These are phyloP conservation scores for Charadrius vociferus DNA, from an alignment of 2,113 vertebrate species.

Conservation along the genomic window DNA sequence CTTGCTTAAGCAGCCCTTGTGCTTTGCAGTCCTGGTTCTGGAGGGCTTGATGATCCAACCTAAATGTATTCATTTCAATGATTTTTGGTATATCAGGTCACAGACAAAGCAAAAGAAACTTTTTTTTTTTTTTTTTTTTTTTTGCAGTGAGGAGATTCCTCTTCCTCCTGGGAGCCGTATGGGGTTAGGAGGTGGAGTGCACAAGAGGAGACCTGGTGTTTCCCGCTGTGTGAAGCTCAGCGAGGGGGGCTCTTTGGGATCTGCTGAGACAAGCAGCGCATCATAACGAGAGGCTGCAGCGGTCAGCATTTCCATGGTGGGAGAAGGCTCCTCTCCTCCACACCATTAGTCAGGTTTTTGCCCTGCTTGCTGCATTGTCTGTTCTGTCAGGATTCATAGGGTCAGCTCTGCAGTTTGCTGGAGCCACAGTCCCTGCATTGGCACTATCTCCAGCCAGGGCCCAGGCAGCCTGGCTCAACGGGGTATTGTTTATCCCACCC, in stretches of 20 bases:
- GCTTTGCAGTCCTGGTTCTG: neutral
- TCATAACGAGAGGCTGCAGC: neutral
- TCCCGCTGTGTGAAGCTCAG: neutral
- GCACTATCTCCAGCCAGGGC: neutral
- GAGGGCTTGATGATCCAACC: neutral
- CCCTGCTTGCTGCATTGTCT: neutral
- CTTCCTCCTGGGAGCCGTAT: neutral
- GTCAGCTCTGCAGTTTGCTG: neutral
- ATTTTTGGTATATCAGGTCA: neutral
- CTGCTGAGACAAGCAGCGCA: neutral
- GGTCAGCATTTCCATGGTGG: neutral
- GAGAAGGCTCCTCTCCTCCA: neutral
- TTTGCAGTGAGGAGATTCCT: neutral
- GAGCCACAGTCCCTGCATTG: neutral
- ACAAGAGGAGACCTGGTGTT: neutral
- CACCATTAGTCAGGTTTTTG: neutral
- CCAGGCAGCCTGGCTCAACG: neutral
- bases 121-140: neutral
- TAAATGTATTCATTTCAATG: neutral
- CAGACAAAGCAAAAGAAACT: neutral
- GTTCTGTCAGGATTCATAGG: neutral
- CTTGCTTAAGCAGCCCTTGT: neutral
- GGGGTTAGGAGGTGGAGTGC: neutral
- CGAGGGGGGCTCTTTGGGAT: neutral
- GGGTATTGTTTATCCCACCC: conserved; percentile 13